A percentile compares a stretch with the other conserved stretches of the same genome.
Evolutionary conservation across 2,888 invertebrate species (phyloP).

Genomic region (Tillus elongatus): DNA sequence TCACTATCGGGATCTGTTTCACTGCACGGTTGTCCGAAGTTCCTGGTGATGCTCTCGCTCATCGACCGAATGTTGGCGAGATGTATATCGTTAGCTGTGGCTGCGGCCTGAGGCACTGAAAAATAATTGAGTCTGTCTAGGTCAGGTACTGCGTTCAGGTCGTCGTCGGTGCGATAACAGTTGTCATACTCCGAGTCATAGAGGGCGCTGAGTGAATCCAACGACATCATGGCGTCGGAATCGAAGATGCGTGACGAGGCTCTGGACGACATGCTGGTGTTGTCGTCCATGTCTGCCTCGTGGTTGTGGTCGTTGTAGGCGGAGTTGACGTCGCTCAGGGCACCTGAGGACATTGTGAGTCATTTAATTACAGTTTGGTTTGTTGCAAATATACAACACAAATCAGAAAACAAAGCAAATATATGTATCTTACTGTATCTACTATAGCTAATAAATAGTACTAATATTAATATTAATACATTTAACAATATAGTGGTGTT

Average conservation of each 20-base stretch:
- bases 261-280: constrained; percentile 73
- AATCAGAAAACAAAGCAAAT: no score
- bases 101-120: constrained; percentile 40
- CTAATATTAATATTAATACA: no score
- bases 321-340: constrained; percentile 78
- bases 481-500: no score
- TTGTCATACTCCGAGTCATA: constrained; percentile 71
- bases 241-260: constrained; percentile 75
- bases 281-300: constrained; percentile 51
- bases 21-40: constrained; percentile 62
- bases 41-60: constrained; percentile 66
- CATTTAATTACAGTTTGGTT: no score
- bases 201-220: constrained; percentile 73
- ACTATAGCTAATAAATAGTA: no score
- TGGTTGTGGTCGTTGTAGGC: constrained; percentile 57
- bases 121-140: constrained; percentile 42
- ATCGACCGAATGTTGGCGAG: constrained; percentile 66
- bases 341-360: constrained; percentile 43
- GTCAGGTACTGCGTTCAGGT: constrained; percentile 41
- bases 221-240: constrained; percentile 64
- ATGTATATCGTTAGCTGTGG: constrained; percentile 48
- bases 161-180: constrained; percentile 48
- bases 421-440: no score
- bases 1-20: constrained; percentile 61
- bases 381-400: no score